phyloP scores from a whole-genome alignment of 2,797 vertebrate species.

The Megalops cyprinoides region DNA sequence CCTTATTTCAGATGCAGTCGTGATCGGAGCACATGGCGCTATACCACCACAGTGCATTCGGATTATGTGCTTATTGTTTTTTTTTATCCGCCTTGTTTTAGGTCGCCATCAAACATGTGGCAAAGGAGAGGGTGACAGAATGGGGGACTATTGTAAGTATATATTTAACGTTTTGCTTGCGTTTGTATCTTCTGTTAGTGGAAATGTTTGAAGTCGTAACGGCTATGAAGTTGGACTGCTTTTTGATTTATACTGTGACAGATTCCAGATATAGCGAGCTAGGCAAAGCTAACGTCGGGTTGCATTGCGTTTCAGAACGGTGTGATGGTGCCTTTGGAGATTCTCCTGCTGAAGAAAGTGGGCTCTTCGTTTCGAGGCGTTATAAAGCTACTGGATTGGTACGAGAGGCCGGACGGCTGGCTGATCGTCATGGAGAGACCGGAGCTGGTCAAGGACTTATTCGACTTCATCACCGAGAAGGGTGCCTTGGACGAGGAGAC shows the following conservation, averaged over 20 bases:
- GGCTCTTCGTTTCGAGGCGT: slow-evolving; percentile 89
- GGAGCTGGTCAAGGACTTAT: slow-evolving; percentile 93
- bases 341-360: slow-evolving; percentile 93
- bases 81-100: slow-evolving; percentile 50
- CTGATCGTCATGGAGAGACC: slow-evolving; percentile 93
- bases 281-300: not conserved
- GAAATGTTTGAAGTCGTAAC: too few relatives aligned
- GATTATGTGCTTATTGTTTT: not conserved
- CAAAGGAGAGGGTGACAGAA: slow-evolving; percentile 90
- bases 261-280: not conserved
- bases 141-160: slow-evolving; percentile 90
- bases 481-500: slow-evolving; percentile 91
- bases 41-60: not conserved
- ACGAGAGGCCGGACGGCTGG: slow-evolving; percentile 92
- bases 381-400: slow-evolving; percentile 94
- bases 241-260: not conserved
- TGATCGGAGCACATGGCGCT: slow-evolving; percentile 7
- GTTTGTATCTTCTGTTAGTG: too few relatives aligned
- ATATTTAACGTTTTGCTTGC: not conserved
- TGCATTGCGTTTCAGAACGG: slow-evolving; percentile 74
- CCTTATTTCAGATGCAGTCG: not conserved
- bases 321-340: slow-evolving; percentile 88
- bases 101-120: slow-evolving; percentile 94
- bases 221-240: not conserved
- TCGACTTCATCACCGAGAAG: slow-evolving; percentile 97